Base-by-base conservation (phyloP, 1,140 invertebrate species). In the Pristionchus pacificus region DNA sequence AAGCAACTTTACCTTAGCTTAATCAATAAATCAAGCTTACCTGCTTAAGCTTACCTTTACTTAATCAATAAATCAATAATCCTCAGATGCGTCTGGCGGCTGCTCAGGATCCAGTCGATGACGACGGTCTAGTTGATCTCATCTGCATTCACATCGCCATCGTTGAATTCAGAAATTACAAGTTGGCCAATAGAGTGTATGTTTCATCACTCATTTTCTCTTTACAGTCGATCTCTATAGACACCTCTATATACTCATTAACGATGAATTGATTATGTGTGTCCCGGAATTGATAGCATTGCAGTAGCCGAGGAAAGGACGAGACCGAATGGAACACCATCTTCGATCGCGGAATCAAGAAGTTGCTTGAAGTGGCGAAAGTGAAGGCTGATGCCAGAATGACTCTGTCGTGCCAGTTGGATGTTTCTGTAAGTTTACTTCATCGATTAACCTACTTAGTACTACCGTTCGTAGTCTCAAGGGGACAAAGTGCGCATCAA, bases 291-390 rank as follows among this genome's bases (percentile, higher is more conserved):
- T 1, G 24, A 15, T 24, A 31, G 28, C 2, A 27, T 28, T 19
- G 13, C 71, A 75, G 32, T 58, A 78, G 76, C 15, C 14, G 77
- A 60, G 76, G 76, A 32, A 75, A 79, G 67, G 80, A 83, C 58
- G 70, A 71, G 49, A 55, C 79, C 10, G 80, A 82, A 28, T 82
- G 81, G 81, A 67, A 81, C 13, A 65, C 68, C 0, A 74, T 73
- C 25, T 83, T 83, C 71, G 81, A 83, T 71, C 70, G 76, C 24
- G 80, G 76, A 10, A 83, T 84, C 57, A 74, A 74, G n/a, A 81
- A 80, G 64, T 84, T 83, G 74, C 65, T 83, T 2, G 81, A 83
- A 27, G 65, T 83, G 15, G 78, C 82, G 0, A 73, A 71, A 59
- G 74, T 79, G 2, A 78, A 78, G 62, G 79, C 80, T 31, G 77